Evolutionary conservation across 2,113 vertebrate genomes (phyloP), one percentile per base, ranked within the genome.

Genomic region (Poecile atricapillus): DNA sequence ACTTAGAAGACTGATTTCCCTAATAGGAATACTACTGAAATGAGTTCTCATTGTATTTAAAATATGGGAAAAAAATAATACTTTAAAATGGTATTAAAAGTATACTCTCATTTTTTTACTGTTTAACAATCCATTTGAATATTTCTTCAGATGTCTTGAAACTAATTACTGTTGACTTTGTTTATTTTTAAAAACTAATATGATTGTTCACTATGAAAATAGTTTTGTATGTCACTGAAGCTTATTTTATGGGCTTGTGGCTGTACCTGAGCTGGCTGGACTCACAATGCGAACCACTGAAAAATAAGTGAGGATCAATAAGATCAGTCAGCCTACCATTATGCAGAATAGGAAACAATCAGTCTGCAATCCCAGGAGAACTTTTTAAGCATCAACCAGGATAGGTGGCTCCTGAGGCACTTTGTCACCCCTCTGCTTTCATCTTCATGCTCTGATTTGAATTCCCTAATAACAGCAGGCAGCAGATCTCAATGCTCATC

Each of bases 261-360:
- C 28, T 23, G 8, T 52, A 39, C 47, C 12, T 65, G 22, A 5
- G 35, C 43, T 64, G 39, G 46, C 50, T 88, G 47, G 35, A 68
- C 62, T 90, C 81, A 80, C 52, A 67, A 89, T 56, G 37, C 24
- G 91, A 91, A 58, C 27, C 56, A 81, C 8, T 79, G 75, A 84
- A 88, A 68, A 80, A 83, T 93, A 95, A 93, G n/a, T 22, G 67
- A 74, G 41, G 79, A 93, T 97, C 94, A 92, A 93, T 97, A 90
- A 91, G 82, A 91, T 83, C 80, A 70, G 68, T 68, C 62, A 81
- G 52, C 39, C 68, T 92, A 44, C 22, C 55, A 49, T 92, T 93
- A 91, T 83, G 47, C 88, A 91, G 75, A 96, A 68, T 8, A 91
- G 83, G 60, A 30, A 83, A 67, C 85, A 95, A 91, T 89, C 90